Base-by-base conservation (phyloP, 1,140 invertebrate genomes). In the Drosophila rufa region DNA sequence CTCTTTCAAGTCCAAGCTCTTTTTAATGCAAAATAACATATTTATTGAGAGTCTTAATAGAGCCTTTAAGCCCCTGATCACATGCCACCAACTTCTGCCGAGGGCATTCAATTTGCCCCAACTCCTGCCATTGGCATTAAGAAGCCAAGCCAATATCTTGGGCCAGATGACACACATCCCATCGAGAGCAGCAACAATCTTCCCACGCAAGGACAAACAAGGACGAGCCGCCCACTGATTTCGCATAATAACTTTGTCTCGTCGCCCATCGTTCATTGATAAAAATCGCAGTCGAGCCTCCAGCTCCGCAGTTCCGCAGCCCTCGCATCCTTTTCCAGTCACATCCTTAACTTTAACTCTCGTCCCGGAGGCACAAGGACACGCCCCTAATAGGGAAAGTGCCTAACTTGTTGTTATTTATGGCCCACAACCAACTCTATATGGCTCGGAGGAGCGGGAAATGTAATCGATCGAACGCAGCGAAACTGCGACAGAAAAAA, bases 191-290 rank as follows among this genome's bases (percentile, higher is more conserved):
- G 53, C 74, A 76, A 55, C 60, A 77, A 77, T 73, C 53, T 50
- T 43, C 59, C 38, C 74, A 73, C 68, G 55, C 43, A 76, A 77
- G 48, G 48, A 78, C 38, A 22, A 69, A 36, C 30, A 38, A 27
- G 43, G 43, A 43, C 43, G 36, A 40, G 27, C 30, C 50, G 43
- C 40, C 57, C 25, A 42, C 55, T 40, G 42, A 43, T 70, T 78
- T 50, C 33, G 51, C 66, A 71, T 83, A 75, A 82, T 55, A 82
- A 57, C 67, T 79, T 38, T 48, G 71, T 50, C 25, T 30, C 42
- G 27, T 60, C 48, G 70, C 78, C 79, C 84, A 87, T 83, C 75
- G 71, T 82, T 76, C 80, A 77, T 89, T 89, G 84, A 89, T 87
- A 84, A 89, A 80, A 89, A 89, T 80, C 65, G 64, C 48, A 42